Conservation (phyloP, 1,140 invertebrate genomes). For the Drosophila punjabiensis region DNA sequence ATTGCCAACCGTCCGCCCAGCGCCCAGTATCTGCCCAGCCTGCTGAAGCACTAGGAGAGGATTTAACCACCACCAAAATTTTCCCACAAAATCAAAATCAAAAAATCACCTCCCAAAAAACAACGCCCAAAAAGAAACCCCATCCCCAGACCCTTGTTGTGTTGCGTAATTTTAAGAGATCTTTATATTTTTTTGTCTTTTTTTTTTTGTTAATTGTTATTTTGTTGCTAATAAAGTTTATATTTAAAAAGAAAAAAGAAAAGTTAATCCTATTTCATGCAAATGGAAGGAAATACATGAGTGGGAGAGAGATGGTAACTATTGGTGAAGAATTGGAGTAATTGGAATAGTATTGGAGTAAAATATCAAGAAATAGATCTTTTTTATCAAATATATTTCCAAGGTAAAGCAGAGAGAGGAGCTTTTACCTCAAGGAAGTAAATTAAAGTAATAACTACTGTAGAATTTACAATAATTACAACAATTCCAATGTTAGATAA, state of each 20-base stretch:
- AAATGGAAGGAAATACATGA: neutral
- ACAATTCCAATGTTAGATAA: neutral
- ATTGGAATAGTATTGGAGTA: neutral
- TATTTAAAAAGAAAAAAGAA: conserved; percentile 45
- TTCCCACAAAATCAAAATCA: neutral
- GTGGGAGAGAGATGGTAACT: neutral
- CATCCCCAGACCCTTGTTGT: conserved; percentile 28
- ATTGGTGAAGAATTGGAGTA: neutral
- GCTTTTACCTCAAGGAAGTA: neutral
- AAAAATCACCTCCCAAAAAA: neutral
- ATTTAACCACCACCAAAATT: neutral
- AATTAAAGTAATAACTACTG: neutral
- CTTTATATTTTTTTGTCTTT: conserved; percentile 36
- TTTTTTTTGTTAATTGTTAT: conserved; percentile 52
- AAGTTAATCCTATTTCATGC: neutral
- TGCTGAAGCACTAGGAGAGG: conserved; percentile 57
- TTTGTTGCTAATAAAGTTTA: conserved; percentile 58
- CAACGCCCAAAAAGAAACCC: conserved; percentile 7
- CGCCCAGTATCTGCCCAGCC: conserved; percentile 67
- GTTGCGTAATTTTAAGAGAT: conserved; percentile 74
- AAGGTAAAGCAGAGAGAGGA: neutral
- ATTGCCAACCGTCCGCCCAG: conserved; percentile 55
- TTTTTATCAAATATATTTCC: neutral
- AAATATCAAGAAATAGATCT: no score
- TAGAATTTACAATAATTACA: neutral